Conservation (phyloP, 2,797 vertebrate genomes). For the Cyprinodon diabolis region DNA sequence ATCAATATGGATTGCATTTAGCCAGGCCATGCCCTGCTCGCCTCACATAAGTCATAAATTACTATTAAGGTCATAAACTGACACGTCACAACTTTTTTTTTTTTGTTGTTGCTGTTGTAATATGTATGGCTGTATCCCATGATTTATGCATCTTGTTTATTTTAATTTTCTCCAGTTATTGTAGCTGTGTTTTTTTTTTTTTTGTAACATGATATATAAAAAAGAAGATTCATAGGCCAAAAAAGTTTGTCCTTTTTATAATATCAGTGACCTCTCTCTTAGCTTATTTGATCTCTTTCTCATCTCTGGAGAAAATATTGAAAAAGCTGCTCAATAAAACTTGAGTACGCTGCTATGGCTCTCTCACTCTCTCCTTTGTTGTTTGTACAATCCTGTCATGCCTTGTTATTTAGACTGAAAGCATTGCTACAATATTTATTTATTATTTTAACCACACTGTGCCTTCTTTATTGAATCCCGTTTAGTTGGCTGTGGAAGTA, state of each 20-base stretch:
- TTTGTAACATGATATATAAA: not conserved
- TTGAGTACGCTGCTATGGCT: not conserved
- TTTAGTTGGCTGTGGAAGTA: not conserved
- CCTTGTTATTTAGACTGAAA: conserved; percentile 3
- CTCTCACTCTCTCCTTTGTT: not conserved
- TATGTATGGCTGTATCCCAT: not conserved
- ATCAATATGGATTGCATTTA: conserved; percentile 76
- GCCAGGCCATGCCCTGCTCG: conserved; percentile 40
- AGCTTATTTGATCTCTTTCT: not conserved
- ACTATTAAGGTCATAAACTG: conserved; percentile 27
- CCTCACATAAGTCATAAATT: conserved; percentile 54
- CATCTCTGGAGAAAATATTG: not conserved
- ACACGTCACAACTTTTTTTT: not conserved
- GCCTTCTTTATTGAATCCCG: not conserved
- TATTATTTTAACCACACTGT: not conserved
- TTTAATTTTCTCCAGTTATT: not conserved
- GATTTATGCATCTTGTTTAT: not conserved
- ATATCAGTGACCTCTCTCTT: not conserved
- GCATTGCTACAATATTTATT: not conserved
- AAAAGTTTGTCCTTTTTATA: not conserved
- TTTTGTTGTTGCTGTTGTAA: not conserved
- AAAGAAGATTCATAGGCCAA: not conserved
- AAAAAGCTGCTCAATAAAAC: not conserved
- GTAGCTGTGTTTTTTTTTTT: not conserved
- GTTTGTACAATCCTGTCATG: not conserved